Conservation (phyloP, 2,797 vertebrate species). For the Muscicapa comitata region DNA sequence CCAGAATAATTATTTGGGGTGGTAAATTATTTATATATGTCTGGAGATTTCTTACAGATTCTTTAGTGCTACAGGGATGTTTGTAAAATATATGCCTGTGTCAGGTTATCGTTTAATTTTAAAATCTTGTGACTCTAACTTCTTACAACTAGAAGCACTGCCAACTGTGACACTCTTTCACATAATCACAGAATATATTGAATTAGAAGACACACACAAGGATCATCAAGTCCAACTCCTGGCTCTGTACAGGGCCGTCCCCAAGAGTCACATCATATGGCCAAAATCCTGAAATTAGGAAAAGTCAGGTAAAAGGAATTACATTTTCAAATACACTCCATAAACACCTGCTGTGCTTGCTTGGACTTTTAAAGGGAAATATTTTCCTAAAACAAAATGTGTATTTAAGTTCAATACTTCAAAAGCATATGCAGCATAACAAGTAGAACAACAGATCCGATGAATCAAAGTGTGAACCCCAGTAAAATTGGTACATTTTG, state of each 20-base stretch:
- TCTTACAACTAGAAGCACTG: constrained; percentile 80
- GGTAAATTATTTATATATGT: not conserved
- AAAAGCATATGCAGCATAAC: not conserved
- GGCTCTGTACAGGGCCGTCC: not conserved
- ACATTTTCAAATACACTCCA: not conserved
- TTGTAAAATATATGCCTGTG: not conserved
- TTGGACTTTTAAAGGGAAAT: not conserved
- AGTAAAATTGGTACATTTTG: not conserved
- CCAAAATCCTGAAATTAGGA: constrained; percentile 76
- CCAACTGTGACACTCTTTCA: constrained; percentile 77
- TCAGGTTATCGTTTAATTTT: not conserved
- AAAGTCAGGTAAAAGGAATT: constrained; percentile 75
- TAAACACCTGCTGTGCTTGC: not conserved
- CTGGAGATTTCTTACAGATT: not conserved
- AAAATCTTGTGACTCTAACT: not conserved
- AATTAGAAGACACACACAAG: not conserved
- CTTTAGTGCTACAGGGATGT: not conserved
- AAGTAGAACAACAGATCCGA: not conserved
- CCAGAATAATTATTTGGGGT: not conserved
- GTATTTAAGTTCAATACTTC: not conserved
- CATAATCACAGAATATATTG: not conserved
- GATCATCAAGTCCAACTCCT: not conserved
- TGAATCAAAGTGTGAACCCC: not conserved
- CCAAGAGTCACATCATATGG: not conserved
- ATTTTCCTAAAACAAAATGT: not conserved